These are phyloP conservation scores for Lathronympha strigana DNA, from an alignment of 2,888 invertebrate genomes.

Conservation along the genomic window DNA sequence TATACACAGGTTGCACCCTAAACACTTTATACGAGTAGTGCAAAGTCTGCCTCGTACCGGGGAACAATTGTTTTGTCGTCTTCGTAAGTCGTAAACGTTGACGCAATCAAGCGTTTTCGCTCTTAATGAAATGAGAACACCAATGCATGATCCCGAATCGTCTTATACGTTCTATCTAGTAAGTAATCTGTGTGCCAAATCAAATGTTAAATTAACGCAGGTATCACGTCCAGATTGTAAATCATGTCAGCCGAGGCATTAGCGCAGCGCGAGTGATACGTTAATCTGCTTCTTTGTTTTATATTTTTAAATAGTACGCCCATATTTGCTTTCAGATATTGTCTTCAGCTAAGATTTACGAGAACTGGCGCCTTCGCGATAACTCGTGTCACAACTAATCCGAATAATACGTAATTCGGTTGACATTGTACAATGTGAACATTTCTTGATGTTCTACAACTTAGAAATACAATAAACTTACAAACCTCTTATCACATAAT, in stretches of 20 bases:
- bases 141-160: background rate
- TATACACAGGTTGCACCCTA: too few relatives aligned
- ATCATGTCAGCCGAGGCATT: constrained; percentile 76
- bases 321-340: constrained; percentile 83
- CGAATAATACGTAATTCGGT: constrained; percentile 79
- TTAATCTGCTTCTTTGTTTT: constrained; percentile 82
- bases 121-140: too few relatives aligned
- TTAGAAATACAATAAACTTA: constrained; percentile 76
- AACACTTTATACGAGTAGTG: too few relatives aligned
- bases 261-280: constrained; percentile 74
- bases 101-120: too few relatives aligned
- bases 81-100: too few relatives aligned
- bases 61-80: too few relatives aligned
- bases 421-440: constrained; percentile 81
- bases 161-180: background rate
- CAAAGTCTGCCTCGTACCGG: too few relatives aligned
- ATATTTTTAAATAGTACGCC: constrained; percentile 82
- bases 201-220: constrained; percentile 73
- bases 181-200: constrained; percentile 67
- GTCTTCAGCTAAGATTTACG: constrained; percentile 79
- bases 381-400: constrained; percentile 80
- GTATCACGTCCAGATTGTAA: constrained; percentile 73
- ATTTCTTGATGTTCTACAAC: constrained; percentile 68
- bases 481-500: constrained; percentile 75
- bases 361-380: constrained; percentile 79